Evolutionary conservation across 2,113 vertebrate genomes (phyloP).

Genomic region (Siniperca knerii): DNA sequence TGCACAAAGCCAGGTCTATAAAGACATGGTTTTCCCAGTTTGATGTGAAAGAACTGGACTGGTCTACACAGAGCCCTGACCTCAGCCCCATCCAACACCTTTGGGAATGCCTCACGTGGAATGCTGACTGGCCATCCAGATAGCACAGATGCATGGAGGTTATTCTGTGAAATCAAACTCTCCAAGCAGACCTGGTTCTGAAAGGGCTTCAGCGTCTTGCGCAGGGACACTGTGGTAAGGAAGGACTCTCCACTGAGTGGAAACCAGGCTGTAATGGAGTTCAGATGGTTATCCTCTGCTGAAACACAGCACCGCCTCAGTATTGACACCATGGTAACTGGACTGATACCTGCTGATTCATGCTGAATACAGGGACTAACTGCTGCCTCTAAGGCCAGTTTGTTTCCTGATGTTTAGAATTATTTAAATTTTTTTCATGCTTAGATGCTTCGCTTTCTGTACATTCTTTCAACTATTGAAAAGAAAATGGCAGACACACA

Average conservation of each 20-base stretch:
- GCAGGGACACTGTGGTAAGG: background rate
- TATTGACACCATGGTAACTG: background rate
- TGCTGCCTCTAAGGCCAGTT: background rate
- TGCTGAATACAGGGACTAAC: background rate
- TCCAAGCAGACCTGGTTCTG: background rate
- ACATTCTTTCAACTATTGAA: background rate
- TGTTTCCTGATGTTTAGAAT: background rate
- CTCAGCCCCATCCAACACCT: background rate
- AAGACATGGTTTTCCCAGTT: background rate
- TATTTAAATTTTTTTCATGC: background rate
- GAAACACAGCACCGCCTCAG: slow-evolving; percentile 9
- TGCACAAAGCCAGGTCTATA: background rate
- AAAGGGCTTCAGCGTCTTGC: background rate
- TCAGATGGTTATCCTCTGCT: slow-evolving; percentile 15
- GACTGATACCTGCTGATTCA: background rate
- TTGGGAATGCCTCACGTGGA: background rate
- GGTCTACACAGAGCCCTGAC: background rate
- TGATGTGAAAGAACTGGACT: background rate
- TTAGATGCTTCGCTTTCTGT: background rate
- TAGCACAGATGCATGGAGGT: background rate
- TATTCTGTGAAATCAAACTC: slow-evolving; percentile 3
- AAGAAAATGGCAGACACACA: background rate
- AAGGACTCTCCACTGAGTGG: background rate
- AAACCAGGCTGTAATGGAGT: slow-evolving; percentile 17
- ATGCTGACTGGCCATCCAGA: background rate